Base-by-base conservation (phyloP, 2,797 vertebrate species). In the Scleropages formosus region DNA sequence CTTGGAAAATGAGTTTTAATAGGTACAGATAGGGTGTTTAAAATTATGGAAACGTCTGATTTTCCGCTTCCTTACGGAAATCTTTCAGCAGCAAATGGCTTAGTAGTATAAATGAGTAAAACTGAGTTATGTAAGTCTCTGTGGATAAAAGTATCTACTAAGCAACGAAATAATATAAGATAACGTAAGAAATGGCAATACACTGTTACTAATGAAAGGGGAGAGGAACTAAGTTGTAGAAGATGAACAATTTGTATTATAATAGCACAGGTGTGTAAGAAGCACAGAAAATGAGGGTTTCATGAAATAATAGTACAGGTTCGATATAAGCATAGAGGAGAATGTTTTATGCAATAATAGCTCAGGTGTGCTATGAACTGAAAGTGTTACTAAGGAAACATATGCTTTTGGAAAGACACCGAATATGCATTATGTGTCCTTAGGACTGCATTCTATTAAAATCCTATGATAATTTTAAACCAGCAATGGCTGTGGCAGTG, bases 81-180 rank as follows among this genome's bases (percentile, higher is more conserved):
- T 10, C 18, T 3, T 22, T n/a, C 16, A 61, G 49, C 8, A 18
- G 18, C 53, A 56, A 56, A 56, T 1, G 18, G 53, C 11, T 56
- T 56, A 12, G 53, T 56, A 11, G 53, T 56, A 11, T 12, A 10
- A 56, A 11, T 10, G 18, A 56, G 18, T 10, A 56, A 39, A 39
- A 18, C 53, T 56, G 53, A 56, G 18, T 56, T 56, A 56, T 18
- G 12, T 56, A 39, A 39, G 53, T 56, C 53, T 18, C 53, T 71
- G 47, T 58, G 24, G 47, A 69, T 49, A 24, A 69, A 69, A 69
- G 44, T 46, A 26, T 49, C 66, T 69, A n/a, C 66, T 20, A 11
- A 51, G 56, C 51, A 58, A 56, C n/a, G 71, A 71, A 22, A 71
- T 61, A 20, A 20, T 31, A 24, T 13, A 26, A 56, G 16, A 68